Evolutionary conservation across 2,113 vertebrate genomes (phyloP).

Genomic region (Pagrus major): DNA sequence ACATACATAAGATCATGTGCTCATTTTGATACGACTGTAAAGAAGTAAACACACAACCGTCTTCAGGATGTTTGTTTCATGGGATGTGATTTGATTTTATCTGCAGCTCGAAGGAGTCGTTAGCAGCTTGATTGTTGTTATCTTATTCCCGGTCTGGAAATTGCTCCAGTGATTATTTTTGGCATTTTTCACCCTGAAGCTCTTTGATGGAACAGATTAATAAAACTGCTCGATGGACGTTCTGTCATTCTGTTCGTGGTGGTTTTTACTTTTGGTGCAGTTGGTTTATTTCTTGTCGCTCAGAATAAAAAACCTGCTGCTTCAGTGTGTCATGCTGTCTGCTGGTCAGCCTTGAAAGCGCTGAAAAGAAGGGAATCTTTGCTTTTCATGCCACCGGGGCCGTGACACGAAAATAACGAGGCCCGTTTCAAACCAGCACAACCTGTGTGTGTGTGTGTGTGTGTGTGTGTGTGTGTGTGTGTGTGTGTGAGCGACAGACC

Average conservation of each 20-base stretch:
- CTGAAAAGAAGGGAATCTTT: background rate
- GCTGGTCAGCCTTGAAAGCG: background rate
- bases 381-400: background rate
- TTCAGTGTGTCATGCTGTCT: background rate
- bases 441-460: background rate
- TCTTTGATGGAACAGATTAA: background rate
- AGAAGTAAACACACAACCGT: no score
- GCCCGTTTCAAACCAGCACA: no score
- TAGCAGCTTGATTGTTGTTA: background rate
- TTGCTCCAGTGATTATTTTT: background rate
- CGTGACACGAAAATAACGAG: background rate
- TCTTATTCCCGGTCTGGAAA: background rate
- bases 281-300: background rate
- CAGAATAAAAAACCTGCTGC: background rate
- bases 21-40: background rate
- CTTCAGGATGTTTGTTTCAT: no score
- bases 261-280: background rate
- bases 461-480: no score
- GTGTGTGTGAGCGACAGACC: no score
- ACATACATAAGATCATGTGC: no score
- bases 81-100: background rate
- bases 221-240: background rate
- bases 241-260: background rate
- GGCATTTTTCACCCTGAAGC: background rate
- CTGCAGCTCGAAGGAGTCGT: background rate